phyloP scores from a whole-genome alignment of 2,797 vertebrate species.

The Acipenser oxyrinchus region DNA sequence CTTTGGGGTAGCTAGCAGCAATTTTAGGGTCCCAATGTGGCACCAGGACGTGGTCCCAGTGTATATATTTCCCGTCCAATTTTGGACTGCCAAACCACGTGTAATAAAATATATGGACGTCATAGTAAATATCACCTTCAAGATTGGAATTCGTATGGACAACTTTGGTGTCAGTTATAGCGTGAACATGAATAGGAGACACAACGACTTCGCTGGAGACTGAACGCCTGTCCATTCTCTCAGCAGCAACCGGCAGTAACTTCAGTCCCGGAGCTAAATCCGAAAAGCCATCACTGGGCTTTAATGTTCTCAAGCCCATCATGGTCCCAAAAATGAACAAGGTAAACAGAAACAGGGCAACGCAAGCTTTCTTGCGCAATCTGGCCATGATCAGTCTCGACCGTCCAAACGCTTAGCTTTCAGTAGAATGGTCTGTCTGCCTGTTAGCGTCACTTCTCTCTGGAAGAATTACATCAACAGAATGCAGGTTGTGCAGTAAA shows the following conservation, averaged over 20 bases:
- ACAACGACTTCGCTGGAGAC: slow-evolving; percentile 45
- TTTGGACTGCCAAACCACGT: slow-evolving; percentile 73
- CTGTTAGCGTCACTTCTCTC: not conserved
- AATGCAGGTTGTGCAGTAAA: not conserved
- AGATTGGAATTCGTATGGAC: slow-evolving; percentile 48
- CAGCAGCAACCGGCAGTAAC: slow-evolving; percentile 54
- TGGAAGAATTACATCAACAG: not conserved
- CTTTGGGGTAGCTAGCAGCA: slow-evolving; percentile 79
- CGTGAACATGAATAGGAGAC: slow-evolving; percentile 43
- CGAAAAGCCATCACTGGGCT: slow-evolving; percentile 68
- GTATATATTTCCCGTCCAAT: slow-evolving; percentile 66
- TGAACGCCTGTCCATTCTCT: slow-evolving; percentile 52
- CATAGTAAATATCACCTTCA: slow-evolving; percentile 65
- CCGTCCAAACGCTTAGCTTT: slow-evolving; percentile 13
- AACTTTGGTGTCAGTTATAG: slow-evolving; percentile 41
- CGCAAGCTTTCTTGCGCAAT: slow-evolving; percentile 70
- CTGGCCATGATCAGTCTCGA: slow-evolving; percentile 57
- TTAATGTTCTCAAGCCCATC: slow-evolving; percentile 79
- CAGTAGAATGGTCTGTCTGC: not conserved
- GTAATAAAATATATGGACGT: slow-evolving; percentile 81
- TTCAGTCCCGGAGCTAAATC: slow-evolving; percentile 65
- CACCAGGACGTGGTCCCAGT: slow-evolving; percentile 83
- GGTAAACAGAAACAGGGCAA: slow-evolving; percentile 74
- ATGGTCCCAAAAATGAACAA: slow-evolving; percentile 78
- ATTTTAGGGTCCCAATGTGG: slow-evolving; percentile 89